A percentile compares a stretch with the other conserved stretches of the same genome.
Conservation (phyloP, 2,888 invertebrate genomes). For the Hemicrepidius hirtus region DNA sequence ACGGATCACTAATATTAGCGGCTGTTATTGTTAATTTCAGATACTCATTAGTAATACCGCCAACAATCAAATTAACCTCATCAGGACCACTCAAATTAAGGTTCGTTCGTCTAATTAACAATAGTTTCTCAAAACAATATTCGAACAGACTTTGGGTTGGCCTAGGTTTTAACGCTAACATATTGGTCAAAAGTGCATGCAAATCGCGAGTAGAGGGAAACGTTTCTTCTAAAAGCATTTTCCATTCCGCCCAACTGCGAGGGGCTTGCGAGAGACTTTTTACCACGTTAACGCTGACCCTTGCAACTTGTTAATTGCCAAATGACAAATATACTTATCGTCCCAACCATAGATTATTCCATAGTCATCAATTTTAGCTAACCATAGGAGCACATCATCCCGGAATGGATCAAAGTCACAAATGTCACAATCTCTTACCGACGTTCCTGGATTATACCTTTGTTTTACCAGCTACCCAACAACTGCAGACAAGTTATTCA, state of each 20-base stretch:
- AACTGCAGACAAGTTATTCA: not conserved
- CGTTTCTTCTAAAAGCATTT: not conserved
- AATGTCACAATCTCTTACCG: too few species aligned
- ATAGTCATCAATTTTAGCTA: slow-evolving; percentile 38
- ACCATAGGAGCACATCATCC: slow-evolving; percentile 11
- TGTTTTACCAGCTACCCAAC: not conserved
- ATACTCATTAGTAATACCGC: not conserved
- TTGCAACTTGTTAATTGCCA: slow-evolving; percentile 41
- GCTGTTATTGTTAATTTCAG: slow-evolving; percentile 3
- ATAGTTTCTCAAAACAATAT: too few species aligned
- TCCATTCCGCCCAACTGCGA: too few species aligned
- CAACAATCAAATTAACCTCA: not conserved
- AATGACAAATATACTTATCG: slow-evolving; percentile 32
- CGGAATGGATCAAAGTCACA: not conserved
- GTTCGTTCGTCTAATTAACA: not conserved
- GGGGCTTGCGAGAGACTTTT: slow-evolving; percentile 25
- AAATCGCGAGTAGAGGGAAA: not conserved
- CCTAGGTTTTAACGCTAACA: too few species aligned
- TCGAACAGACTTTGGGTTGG: too few species aligned
- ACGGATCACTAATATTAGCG: not conserved
- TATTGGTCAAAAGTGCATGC: too few species aligned
- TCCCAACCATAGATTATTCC: slow-evolving; percentile 32
- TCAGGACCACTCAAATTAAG: not conserved
- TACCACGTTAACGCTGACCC: slow-evolving; percentile 39
- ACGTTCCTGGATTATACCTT: not conserved